Conservation (phyloP, 2,113 vertebrate species). For the Corythoichthys intestinalis region DNA sequence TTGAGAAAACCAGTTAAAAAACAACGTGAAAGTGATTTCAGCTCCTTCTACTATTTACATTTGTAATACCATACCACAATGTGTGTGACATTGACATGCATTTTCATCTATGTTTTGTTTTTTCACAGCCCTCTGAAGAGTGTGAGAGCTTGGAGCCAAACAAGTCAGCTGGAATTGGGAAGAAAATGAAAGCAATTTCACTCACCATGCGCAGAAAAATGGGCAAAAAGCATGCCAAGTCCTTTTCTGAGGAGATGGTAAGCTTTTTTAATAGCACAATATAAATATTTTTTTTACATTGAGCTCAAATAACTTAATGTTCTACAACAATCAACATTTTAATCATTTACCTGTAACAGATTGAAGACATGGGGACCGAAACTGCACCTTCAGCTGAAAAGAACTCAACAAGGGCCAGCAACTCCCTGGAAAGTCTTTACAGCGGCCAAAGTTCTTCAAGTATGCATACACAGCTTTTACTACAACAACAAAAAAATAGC, state of each 20-base stretch:
- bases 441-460: conserved; percentile 87
- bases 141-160: conserved; percentile 69
- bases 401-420: conserved; percentile 72
- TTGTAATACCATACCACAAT: no score
- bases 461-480: conserved; percentile 61
- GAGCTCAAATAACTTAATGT: background rate
- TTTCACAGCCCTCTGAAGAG: conserved; percentile 71
- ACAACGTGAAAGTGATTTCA: no score
- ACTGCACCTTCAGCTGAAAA: conserved; percentile 68
- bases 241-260: conserved; percentile 84
- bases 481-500: background rate
- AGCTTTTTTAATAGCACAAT: conserved; percentile 41
- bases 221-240: conserved; percentile 85
- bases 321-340: background rate
- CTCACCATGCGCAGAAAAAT: conserved; percentile 91
- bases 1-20: no score
- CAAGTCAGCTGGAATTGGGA: conserved; percentile 81
- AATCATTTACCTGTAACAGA: conserved; percentile 56
- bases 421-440: conserved; percentile 89
- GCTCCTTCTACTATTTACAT: no score
- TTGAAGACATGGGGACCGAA: conserved; percentile 76
- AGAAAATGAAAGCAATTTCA: conserved; percentile 94
- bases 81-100: no score
- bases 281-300: background rate
- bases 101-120: background rate